These are phyloP conservation scores for Pangasius krempfi DNA, from an alignment of 2,797 vertebrate genomes.

Conservation along the genomic window DNA sequence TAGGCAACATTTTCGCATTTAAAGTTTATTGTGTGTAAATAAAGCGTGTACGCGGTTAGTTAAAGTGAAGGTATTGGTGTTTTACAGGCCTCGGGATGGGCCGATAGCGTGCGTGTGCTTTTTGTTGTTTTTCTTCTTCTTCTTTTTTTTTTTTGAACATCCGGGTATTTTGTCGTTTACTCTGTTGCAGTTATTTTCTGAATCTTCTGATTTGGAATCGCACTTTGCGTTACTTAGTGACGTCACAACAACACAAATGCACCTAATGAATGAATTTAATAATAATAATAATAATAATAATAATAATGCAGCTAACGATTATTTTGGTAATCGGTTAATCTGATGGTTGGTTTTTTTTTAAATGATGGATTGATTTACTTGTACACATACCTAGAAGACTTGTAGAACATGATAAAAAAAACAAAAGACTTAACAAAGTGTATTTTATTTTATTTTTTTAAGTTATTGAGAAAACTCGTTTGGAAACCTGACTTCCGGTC, in stretches of 20 bases:
- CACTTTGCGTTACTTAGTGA: neutral
- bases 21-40: neutral
- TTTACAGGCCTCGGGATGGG: constrained; percentile 13
- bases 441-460: no score
- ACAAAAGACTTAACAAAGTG: no score
- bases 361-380: no score
- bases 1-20: no score
- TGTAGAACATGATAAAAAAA: no score
- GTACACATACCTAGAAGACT: neutral
- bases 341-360: neutral
- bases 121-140: neutral
- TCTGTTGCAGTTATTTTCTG: no score
- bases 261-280: neutral
- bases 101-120: neutral
- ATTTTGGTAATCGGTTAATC: neutral
- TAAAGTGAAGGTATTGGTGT: neutral
- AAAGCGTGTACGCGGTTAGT: rapidly evolving
- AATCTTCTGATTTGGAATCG: neutral
- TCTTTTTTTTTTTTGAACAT: neutral
- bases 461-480: neutral
- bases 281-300: neutral
- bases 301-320: neutral
- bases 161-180: neutral
- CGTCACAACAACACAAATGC: neutral
- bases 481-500: neutral